phyloP scores from a whole-genome alignment of 2,888 invertebrate species.

The Eustalomyia histrio region DNA sequence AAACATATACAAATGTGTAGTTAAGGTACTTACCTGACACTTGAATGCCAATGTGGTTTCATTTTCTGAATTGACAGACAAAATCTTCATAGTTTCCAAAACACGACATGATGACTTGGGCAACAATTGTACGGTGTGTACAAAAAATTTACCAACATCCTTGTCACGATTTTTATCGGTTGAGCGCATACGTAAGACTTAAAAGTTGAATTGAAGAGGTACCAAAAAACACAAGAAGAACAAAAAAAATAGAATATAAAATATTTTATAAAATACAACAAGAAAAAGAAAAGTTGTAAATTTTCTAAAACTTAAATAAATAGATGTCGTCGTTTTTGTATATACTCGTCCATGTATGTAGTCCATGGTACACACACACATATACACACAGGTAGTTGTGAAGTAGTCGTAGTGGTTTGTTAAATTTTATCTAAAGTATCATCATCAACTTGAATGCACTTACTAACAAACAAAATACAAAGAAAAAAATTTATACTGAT shows the following conservation, averaged over 20 bases:
- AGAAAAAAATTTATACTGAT: slow-evolving; percentile 23
- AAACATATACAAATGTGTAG: not conserved
- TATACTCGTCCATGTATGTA: not conserved
- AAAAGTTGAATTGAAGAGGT: slow-evolving; percentile 65
- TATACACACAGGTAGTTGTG: not conserved
- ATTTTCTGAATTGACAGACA: slow-evolving; percentile 84
- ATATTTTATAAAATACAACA: slow-evolving; percentile 27
- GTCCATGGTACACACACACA: not conserved
- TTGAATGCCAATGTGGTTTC: slow-evolving; percentile 87
- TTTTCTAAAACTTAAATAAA: slow-evolving; percentile 9
- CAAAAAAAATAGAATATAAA: slow-evolving; percentile 27
- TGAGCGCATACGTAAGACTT: slow-evolving; percentile 82
- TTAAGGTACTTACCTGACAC: slow-evolving; percentile 83
- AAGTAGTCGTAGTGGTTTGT: slow-evolving; percentile 40
- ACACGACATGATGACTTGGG: slow-evolving; percentile 89
- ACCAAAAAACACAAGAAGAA: slow-evolving; percentile 7
- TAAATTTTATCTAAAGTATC: slow-evolving; percentile 52
- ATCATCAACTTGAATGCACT: slow-evolving; percentile 56
- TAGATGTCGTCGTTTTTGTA: not conserved
- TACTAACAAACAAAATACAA: slow-evolving; percentile 7
- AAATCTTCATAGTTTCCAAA: slow-evolving; percentile 80
- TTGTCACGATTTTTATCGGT: slow-evolving; percentile 83
- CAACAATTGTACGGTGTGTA: slow-evolving; percentile 93
- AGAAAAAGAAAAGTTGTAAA: slow-evolving; percentile 19
- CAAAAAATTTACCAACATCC: slow-evolving; percentile 87